Evolutionary conservation across 2,113 vertebrate genomes (phyloP), one percentile per base, ranked within the genome.

Genomic region (Heteronetta atricapilla): DNA sequence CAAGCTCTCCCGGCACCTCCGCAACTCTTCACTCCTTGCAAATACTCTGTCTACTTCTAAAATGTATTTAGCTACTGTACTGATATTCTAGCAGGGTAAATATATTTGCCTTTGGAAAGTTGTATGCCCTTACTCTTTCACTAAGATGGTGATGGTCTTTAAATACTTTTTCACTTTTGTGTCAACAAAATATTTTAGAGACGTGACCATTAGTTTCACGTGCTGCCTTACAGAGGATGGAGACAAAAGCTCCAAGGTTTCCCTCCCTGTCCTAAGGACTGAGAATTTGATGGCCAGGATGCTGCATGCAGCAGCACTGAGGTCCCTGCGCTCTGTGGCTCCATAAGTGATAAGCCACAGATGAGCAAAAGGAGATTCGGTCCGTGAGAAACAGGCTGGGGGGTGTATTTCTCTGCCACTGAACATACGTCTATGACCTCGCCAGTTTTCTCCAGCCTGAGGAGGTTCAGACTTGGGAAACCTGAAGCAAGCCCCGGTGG

Each of bases 271-370:
- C 34, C 74, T 26, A 4, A 11, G 67, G 79, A 6, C 9, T 2
- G 2, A 25, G 8, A 3, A 4, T 4, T 28, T 3, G 9, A 31
- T 8, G 7, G 58, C 56, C 15, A 6, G 14, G 56, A 2, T 2
- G 16, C 44, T 8, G 21, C 10, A 2, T 4, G 3, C 6, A 6
- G 13, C n/a, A 25, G 59, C 8, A 1, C 23, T 14, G 8, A 14
- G 2, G 29, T 3, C 40, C 55, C 29, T 62, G 82, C 53, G 46
- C 22, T 31, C 60, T 2, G 1, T 0, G 38, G 29, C 1, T 17
- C 62, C n/a, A 48, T 0, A 2, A 1, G 58, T 0, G n/a, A 2
- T 23, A 2, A 4, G 83, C 2, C 11, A 10, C 3, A 5, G 40
- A 4, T 0, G 36, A 68, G 22, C 46, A n/a, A 3, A 2, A 40